A percentile compares a stretch with the other conserved stretches of the same genome.
phyloP scores from a whole-genome alignment of 2,113 vertebrate genomes.

The Mesembrinibis cayennensis region DNA sequence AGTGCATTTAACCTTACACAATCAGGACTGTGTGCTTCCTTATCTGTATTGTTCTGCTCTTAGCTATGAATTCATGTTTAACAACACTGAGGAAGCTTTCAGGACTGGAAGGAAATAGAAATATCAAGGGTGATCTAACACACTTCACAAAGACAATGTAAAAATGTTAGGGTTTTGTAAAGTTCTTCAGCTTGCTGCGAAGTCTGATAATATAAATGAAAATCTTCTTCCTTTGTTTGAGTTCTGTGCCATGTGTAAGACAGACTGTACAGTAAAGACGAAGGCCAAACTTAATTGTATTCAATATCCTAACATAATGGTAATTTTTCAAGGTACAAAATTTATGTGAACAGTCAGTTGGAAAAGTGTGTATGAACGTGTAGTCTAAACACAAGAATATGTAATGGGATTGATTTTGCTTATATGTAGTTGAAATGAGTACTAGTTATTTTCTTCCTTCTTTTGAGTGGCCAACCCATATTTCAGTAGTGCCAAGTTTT shows the following conservation, averaged over 20 bases:
- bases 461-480: not conserved
- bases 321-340: not conserved
- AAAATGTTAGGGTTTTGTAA: not conserved
- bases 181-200: not conserved
- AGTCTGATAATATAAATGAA: not conserved
- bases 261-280: not conserved
- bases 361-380: not conserved
- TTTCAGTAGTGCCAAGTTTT: not conserved
- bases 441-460: not conserved
- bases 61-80: not conserved
- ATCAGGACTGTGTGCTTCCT: not conserved
- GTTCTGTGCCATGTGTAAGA: fast-evolving
- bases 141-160: not conserved
- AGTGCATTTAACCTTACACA: not conserved
- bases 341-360: not conserved
- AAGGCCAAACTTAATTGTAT: not conserved
- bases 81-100: not conserved
- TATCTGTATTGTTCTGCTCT: not conserved
- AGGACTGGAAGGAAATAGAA: not conserved
- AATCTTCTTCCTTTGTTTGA: not conserved
- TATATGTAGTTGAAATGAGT: not conserved
- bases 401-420: not conserved
- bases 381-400: not conserved
- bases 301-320: not conserved
- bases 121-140: not conserved